Base-by-base conservation (phyloP, 2,113 vertebrate genomes). In the Caranx ignobilis region DNA sequence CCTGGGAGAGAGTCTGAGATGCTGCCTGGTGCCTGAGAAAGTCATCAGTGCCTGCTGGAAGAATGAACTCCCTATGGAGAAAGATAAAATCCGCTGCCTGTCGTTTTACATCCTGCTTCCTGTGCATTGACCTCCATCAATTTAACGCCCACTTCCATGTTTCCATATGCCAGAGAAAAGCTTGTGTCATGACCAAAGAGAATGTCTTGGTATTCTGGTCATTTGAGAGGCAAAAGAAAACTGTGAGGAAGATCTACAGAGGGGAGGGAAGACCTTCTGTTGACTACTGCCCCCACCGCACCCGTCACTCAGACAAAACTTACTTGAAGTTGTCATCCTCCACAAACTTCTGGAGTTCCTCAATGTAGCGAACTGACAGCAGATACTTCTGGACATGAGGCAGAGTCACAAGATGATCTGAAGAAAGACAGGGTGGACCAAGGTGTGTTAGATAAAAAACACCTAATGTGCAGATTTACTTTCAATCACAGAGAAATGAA, bases 321-420 rank as follows among this genome's bases (percentile, higher is more conserved):
- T 92, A 99, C 97, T 98, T 98, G 89, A 97, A 99, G 92, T 99
- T 99, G 92, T 99, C 97, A 0, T 99, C 97, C 89, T 99, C 97
- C 55, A 98, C 97, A 83, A 99, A 99, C 89, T 99, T 99, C 87
- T 99, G 97, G 57, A 99, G 96, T 83, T 99, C 97, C 79, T 99
- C 97, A 11, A 99, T 99, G 92, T 99, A 99, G 74, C 95, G 97
- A 0, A 99, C 97, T 0, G 97, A 98, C 91, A 97, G 95, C 88
- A 99, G 93, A 88, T 99, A 99, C 87, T 98, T 99, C 86, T 99
- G 97, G 77, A 99, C 95, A 2, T 99, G 97, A 21, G 96, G 96
- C 48, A 98, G 91, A 2, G 93, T 97, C 69, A 93, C 94, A 74
- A 98, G 96, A 91, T 97, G 93, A 93, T 97, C 97, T 98, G 93